phyloP scores from a whole-genome alignment of 2,113 vertebrate species.

The Anarrhichthys ocellatus region DNA sequence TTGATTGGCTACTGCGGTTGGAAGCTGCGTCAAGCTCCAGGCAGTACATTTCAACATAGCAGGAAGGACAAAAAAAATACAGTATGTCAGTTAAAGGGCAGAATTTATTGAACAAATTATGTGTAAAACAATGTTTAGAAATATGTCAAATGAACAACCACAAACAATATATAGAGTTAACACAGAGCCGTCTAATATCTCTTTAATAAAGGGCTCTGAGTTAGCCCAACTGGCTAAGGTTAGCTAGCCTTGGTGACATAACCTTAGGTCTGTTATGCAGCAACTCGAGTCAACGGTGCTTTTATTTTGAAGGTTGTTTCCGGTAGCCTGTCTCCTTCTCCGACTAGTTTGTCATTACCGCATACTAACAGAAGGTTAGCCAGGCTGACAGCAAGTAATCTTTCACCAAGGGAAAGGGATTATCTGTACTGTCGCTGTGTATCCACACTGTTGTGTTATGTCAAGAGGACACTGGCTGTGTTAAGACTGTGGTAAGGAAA shows the following conservation, averaged over 20 bases:
- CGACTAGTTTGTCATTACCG: background rate
- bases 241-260: background rate
- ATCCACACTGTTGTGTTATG: slow-evolving; percentile 63
- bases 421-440: background rate
- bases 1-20: slow-evolving; percentile 54
- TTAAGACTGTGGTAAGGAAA: slow-evolving; percentile 58
- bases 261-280: background rate
- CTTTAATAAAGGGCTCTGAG: too few relatives aligned
- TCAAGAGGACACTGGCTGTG: slow-evolving; percentile 38
- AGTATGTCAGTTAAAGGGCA: background rate
- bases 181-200: background rate
- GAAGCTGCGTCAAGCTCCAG: background rate
- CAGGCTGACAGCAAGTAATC: slow-evolving; percentile 18
- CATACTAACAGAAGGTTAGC: slow-evolving; percentile 61
- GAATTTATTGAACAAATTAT: background rate
- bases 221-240: background rate
- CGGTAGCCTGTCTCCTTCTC: rapidly evolving
- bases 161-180: background rate
- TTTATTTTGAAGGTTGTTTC: slow-evolving; percentile 38
- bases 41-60: background rate
- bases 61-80: background rate
- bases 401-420: background rate
- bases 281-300: background rate
- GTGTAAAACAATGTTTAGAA: background rate
- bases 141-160: background rate